A percentile compares a stretch with the other conserved stretches of the same genome.
Conservation (phyloP, 2,113 vertebrate genomes). For the Gambusia affinis region DNA sequence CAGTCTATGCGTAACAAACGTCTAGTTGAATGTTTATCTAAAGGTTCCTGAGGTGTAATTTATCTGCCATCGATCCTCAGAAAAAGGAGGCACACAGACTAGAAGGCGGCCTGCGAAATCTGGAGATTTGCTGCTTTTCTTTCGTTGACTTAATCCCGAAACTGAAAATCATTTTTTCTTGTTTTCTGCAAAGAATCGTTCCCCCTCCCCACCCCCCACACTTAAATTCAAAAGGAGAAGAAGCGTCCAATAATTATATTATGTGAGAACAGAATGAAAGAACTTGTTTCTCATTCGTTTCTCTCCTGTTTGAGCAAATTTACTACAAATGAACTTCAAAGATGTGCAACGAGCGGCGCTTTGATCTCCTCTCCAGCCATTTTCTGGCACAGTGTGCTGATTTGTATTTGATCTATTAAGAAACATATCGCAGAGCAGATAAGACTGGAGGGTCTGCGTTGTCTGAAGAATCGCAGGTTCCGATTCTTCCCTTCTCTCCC, state of each 20-base stretch:
- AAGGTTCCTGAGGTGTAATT: neutral
- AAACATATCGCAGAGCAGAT: neutral
- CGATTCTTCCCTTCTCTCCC: constrained; percentile 1
- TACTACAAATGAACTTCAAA: neutral
- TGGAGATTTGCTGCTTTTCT: too few relatives aligned
- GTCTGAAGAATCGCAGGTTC: constrained; percentile 13
- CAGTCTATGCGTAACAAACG: neutral
- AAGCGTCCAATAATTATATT: neutral
- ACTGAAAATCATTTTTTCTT: neutral
- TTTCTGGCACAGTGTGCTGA: neutral
- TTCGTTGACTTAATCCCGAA: too few relatives aligned
- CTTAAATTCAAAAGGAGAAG: neutral
- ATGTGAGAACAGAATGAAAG: neutral
- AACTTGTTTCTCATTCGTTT: neutral
- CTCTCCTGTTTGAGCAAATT: neutral
- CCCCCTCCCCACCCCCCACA: fast-evolving
- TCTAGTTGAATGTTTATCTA: neutral
- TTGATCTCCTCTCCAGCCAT: neutral
- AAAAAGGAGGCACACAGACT: neutral
- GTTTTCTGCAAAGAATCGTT: neutral
- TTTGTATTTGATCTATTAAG: neutral
- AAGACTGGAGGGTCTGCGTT: neutral
- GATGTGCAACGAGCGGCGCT: neutral
- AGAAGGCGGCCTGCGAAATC: too few relatives aligned
- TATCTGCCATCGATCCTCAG: neutral